Conservation (phyloP, 2,113 vertebrate species). For the Mugil cephalus region DNA sequence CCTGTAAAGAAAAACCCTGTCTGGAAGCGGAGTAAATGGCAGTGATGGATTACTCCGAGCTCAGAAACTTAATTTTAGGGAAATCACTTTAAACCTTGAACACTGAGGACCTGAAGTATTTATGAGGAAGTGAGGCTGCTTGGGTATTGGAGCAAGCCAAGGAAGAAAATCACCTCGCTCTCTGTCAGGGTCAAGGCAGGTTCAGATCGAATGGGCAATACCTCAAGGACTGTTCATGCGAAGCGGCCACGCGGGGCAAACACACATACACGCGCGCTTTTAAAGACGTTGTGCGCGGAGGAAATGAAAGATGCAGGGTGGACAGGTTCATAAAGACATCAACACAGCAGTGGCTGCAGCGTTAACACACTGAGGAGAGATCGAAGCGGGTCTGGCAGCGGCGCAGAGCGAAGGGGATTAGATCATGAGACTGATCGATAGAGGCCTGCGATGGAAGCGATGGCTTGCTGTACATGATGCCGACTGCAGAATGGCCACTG, state of each 20-base stretch:
- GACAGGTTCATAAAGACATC: slow-evolving; percentile 74
- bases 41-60: slow-evolving; percentile 79
- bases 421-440: slow-evolving; percentile 75
- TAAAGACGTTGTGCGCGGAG: slow-evolving; percentile 14
- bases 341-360: slow-evolving; percentile 28
- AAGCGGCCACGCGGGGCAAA: too few relatives aligned
- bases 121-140: slow-evolving; percentile 63
- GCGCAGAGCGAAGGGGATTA: slow-evolving; percentile 62
- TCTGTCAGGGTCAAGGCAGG: slow-evolving; percentile 49
- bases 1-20: slow-evolving; percentile 72
- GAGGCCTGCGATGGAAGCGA: slow-evolving; percentile 51
- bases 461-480: slow-evolving; percentile 50
- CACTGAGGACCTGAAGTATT: slow-evolving; percentile 76
- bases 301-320: slow-evolving; percentile 42
- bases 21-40: slow-evolving; percentile 71
- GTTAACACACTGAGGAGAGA: slow-evolving; percentile 47
- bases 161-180: slow-evolving; percentile 43
- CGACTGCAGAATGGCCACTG: slow-evolving; percentile 21
- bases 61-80: slow-evolving; percentile 77
- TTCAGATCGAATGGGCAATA: slow-evolving; percentile 40
- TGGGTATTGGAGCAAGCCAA: slow-evolving; percentile 25
- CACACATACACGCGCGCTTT: slow-evolving; percentile 4
- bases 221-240: slow-evolving; percentile 23
- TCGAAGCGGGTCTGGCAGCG: slow-evolving; percentile 54
- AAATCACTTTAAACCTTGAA: slow-evolving; percentile 77